Conservation (phyloP, 2,888 invertebrate genomes). For the Polyommatus iphigenia region DNA sequence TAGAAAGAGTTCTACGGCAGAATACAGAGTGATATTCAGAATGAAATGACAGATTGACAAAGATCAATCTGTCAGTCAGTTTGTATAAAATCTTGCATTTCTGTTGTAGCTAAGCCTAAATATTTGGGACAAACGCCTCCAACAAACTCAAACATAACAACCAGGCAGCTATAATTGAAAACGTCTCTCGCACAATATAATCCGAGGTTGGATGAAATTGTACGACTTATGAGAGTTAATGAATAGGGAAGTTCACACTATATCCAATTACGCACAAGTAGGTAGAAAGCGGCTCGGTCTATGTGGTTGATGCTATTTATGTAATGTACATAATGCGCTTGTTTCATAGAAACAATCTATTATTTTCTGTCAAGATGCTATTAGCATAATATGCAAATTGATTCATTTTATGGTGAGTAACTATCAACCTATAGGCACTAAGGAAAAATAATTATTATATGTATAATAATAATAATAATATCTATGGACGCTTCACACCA, state of each 20-base stretch:
- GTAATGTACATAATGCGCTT: slow-evolving; percentile 12
- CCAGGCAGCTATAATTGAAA: background rate
- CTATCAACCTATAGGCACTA: background rate
- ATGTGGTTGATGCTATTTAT: slow-evolving; percentile 24
- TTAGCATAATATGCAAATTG: slow-evolving; percentile 9
- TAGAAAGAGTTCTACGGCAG: too few species aligned
- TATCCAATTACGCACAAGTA: slow-evolving; percentile 39
- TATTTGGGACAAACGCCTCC: background rate
- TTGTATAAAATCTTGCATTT: background rate
- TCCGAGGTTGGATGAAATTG: slow-evolving; percentile 19
- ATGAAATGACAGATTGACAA: too few species aligned
- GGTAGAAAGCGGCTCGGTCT: slow-evolving; percentile 36
- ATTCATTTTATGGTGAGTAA: background rate
- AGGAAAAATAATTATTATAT: background rate
- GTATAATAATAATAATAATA: too few species aligned
- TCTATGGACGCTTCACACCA: too few species aligned
- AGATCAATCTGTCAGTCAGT: background rate
- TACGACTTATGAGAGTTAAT: slow-evolving; percentile 33
- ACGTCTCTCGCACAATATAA: background rate
- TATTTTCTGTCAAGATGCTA: background rate
- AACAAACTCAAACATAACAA: background rate
- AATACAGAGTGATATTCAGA: too few species aligned
- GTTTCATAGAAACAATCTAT: slow-evolving; percentile 10
- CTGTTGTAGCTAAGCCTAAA: background rate
- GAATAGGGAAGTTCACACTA: slow-evolving; percentile 38